Base-by-base conservation (phyloP, 2,113 vertebrate genomes). In the Halichoeres trimaculatus region DNA sequence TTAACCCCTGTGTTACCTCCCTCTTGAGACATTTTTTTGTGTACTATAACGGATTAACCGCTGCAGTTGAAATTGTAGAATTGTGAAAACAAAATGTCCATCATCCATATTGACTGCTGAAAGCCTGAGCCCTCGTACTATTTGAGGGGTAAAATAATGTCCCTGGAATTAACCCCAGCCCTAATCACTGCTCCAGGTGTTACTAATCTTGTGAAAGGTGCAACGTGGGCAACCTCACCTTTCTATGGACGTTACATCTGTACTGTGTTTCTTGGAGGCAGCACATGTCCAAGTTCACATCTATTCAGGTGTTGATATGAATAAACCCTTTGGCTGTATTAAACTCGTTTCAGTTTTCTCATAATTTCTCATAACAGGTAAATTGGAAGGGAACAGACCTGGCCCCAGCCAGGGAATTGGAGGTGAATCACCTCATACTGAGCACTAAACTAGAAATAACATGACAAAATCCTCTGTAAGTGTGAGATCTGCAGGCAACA, bases 211-310 rank as follows among this genome's bases (percentile, higher is more conserved):
- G 14, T 5, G 13, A 13, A 43, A 16, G 14, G 14, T 43, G 13
- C 13, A 16, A 43, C 5, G 1, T 41, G 40, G 10, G 3, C 14
- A 13, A 12, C 40, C 11, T 41, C 14, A 11, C 10, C n/a, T n/a
- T n/a, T n/a, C 9, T 41, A 13, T 30, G n/a, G 24, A 13, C 41
- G 23, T 7, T 2, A 51, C 1, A 60, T 20, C 20, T 38, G 20
- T 40, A 1, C n/a, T 13, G 8, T 80, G 11, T 60, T 65, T 16
- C 47, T 48, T 30, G 30, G 23, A 40, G 61, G 61, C 24, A 56
- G 4, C 30, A 12, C 17, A 43, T 23, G 19, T 38, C 22, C 22
- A 8, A 57, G 36, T 35, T 35, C 52, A 48, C 8, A 7, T 55
- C 6, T 40, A 20, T 20, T 30, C n/a, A 66, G 2, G 14, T 47